phyloP scores from a whole-genome alignment of 2,888 invertebrate genomes.

The Dichetophora obliterata region DNA sequence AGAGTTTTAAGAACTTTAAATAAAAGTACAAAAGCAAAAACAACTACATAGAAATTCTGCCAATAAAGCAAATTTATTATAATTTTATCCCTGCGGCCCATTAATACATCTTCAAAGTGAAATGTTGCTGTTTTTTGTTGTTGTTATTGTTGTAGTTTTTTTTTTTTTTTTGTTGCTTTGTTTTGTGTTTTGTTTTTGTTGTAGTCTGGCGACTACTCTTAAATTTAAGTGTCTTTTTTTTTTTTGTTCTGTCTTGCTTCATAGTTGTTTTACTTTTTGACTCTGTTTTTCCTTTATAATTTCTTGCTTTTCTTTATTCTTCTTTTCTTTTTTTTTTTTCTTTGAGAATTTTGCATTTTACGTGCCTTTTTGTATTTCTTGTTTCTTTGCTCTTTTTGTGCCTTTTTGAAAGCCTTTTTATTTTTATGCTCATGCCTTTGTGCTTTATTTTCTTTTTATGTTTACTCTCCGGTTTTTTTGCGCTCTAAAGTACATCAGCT shows the following conservation, averaged over 20 bases:
- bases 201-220: slow-evolving; percentile 19
- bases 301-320: slow-evolving; percentile 16
- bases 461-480: slow-evolving; percentile 32
- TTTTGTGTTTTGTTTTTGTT: slow-evolving; percentile 27
- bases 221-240: slow-evolving; percentile 18
- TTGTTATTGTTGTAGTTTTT: slow-evolving; percentile 26
- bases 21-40: slow-evolving; percentile 12
- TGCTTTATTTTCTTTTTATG: slow-evolving; percentile 35
- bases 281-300: slow-evolving; percentile 1
- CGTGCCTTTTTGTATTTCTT: not conserved
- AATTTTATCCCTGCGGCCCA: slow-evolving; percentile 61
- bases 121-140: slow-evolving; percentile 38
- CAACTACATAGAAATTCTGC: slow-evolving; percentile 53
- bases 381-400: slow-evolving; percentile 7
- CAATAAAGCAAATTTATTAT: slow-evolving; percentile 65
- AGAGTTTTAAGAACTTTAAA: too few species aligned
- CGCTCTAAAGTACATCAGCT: slow-evolving; percentile 41
- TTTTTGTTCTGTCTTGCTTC: not conserved
- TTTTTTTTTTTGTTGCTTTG: slow-evolving; percentile 6
- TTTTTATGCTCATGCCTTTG: not conserved
- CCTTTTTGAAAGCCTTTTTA: slow-evolving; percentile 22
- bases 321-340: slow-evolving; percentile 27
- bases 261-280: slow-evolving; percentile 2
- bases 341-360: slow-evolving; percentile 47
- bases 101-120: slow-evolving; percentile 51